These are phyloP conservation scores for Ennomos erosarius DNA, from an alignment of 2,888 invertebrate species.

Conservation along the genomic window DNA sequence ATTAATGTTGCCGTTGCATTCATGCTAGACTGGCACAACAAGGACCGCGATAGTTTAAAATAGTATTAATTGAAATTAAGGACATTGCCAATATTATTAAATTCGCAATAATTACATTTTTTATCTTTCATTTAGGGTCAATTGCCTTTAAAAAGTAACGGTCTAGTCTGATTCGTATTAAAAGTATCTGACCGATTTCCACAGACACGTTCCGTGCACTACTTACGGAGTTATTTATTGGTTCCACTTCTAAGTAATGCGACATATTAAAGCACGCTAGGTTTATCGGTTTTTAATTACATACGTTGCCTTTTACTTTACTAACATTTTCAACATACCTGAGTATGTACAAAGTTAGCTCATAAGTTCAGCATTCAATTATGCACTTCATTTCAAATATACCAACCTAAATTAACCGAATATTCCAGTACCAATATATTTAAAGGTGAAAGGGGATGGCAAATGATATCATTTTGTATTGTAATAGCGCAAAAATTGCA, in stretches of 20 bases:
- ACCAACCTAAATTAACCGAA: no score
- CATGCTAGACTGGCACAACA: no score
- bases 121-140: no score
- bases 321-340: no score
- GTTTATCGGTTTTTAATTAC: slow-evolving; percentile 4
- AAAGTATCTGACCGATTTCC: background rate
- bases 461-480: slow-evolving; percentile 1
- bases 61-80: no score
- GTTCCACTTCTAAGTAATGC: slow-evolving; percentile 26
- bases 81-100: no score
- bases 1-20: no score
- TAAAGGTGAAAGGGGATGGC: no score
- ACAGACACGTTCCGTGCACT: slow-evolving; percentile 14
- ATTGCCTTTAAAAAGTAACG: background rate
- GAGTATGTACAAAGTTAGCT: no score
- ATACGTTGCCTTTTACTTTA: background rate
- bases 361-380: background rate
- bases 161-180: background rate
- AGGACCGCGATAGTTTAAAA: no score
- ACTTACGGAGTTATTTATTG: slow-evolving; percentile 12
- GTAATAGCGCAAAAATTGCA: slow-evolving; percentile 67
- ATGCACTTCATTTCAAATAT: background rate
- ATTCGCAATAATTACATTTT: no score
- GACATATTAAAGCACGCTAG: slow-evolving; percentile 10
- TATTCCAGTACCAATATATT: no score